Percentiles rank a stretch among this genome's conserved stretches.
phyloP scores from a whole-genome alignment of 1,140 invertebrate species.

The Probaryconus sp. region DNA sequence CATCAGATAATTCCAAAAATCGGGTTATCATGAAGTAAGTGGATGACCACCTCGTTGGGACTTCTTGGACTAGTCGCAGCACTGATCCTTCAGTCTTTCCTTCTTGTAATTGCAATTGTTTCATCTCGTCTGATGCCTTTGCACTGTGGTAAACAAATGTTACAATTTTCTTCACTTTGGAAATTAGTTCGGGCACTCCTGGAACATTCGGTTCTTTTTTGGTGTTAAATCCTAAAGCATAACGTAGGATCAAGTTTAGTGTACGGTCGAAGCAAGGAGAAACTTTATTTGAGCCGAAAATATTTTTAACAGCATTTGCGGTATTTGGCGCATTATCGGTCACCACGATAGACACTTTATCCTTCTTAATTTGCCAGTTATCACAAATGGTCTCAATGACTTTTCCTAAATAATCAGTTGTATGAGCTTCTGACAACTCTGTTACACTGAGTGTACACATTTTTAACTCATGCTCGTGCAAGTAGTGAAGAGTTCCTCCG shows the following conservation, averaged over 20 bases:
- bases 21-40: slow-evolving; percentile 7
- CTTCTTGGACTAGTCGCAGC: too few species aligned
- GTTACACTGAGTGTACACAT: slow-evolving; percentile 22
- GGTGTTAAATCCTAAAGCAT: slow-evolving; percentile 11
- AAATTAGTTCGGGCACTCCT: slow-evolving; percentile 13
- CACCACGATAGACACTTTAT: neutral
- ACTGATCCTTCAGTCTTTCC: too few species aligned
- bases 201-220: slow-evolving; percentile 16
- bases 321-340: slow-evolving; percentile 20
- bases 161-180: slow-evolving; percentile 27
- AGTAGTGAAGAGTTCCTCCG: slow-evolving; percentile 20
- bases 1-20: slow-evolving; percentile 1
- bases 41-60: too few species aligned
- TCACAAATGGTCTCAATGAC: slow-evolving; percentile 2
- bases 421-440: slow-evolving; percentile 5
- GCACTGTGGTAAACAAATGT: too few species aligned
- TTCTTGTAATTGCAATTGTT: too few species aligned
- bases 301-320: slow-evolving; percentile 4
- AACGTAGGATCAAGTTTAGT: slow-evolving; percentile 8
- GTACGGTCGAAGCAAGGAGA: slow-evolving; percentile 20
- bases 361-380: slow-evolving; percentile 7
- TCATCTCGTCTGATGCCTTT: too few species aligned
- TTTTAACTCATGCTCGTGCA: neutral
- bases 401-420: slow-evolving; percentile 11
- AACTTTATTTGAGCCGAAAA: slow-evolving; percentile 2